These are phyloP conservation scores for Drosophila paramelanica DNA, from an alignment of 2,888 invertebrate species.

Conservation along the genomic window DNA sequence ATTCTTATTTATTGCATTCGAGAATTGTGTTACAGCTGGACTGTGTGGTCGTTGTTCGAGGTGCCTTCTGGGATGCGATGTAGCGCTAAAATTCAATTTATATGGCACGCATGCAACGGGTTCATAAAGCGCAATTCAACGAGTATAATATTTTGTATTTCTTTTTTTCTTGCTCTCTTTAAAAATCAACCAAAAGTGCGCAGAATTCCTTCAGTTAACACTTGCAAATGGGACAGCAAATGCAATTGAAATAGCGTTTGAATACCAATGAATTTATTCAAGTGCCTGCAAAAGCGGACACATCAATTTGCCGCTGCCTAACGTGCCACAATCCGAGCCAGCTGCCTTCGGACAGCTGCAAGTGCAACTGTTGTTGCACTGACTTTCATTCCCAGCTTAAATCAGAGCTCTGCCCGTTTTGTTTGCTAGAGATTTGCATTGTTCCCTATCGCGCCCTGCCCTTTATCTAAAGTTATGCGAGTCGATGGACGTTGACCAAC, in stretches of 20 bases:
- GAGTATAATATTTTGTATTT: neutral
- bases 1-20: constrained; percentile 69
- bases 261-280: constrained; percentile 41
- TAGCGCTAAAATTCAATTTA: constrained; percentile 37
- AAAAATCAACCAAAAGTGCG: constrained; percentile 1
- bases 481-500: constrained; percentile 45
- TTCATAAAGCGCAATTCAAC: constrained; percentile 23
- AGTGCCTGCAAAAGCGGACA: constrained; percentile 33
- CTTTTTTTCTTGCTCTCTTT: neutral
- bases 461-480: constrained; percentile 31
- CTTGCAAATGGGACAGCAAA: constrained; percentile 7
- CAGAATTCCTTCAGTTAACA: neutral
- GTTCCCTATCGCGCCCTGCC: neutral
- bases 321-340: constrained; percentile 23
- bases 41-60: too few relatives aligned
- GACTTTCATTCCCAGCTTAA: constrained; percentile 10
- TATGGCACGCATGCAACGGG: constrained; percentile 17
- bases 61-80: neutral
- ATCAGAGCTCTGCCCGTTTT: constrained; percentile 16
- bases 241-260: constrained; percentile 32
- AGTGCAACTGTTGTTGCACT: constrained; percentile 6
- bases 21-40: constrained; percentile 41
- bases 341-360: constrained; percentile 30
- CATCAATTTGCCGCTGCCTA: constrained; percentile 32
- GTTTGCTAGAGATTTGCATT: constrained; percentile 26